Percentiles rank a stretch among this genome's conserved stretches.
These are phyloP conservation scores for Rhabditophanes sp. DNA, from an alignment of 2,888 invertebrate genomes.

Conservation along the genomic window DNA sequence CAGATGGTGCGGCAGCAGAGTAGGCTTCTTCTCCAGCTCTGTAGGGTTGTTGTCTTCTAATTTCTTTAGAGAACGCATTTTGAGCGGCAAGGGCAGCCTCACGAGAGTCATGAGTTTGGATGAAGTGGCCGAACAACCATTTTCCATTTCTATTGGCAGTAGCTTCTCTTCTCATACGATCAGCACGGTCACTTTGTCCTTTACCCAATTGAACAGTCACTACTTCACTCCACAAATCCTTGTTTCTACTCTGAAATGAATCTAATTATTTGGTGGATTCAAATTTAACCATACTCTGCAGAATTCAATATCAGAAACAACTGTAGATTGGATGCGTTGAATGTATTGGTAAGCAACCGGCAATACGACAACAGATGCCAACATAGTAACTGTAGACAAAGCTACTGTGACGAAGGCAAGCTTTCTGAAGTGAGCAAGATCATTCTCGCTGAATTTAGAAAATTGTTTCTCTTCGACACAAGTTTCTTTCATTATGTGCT, in stretches of 20 bases:
- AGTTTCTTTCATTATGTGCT: too few relatives aligned
- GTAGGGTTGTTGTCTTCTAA: slow-evolving; percentile 20
- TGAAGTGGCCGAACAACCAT: slow-evolving; percentile 37
- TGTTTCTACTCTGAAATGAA: slow-evolving; percentile 28
- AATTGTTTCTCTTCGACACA: too few relatives aligned
- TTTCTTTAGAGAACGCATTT: slow-evolving; percentile 11
- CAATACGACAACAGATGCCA: slow-evolving; percentile 34
- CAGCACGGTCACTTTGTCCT: slow-evolving; percentile 18
- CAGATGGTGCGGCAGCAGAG: slow-evolving; percentile 3
- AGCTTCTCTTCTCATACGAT: slow-evolving; percentile 16
- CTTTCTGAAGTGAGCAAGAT: slow-evolving; percentile 18
- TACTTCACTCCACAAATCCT: slow-evolving; percentile 38
- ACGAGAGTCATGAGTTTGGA: slow-evolving; percentile 8
- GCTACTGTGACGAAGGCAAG: slow-evolving; percentile 38
- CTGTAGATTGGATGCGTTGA: slow-evolving; percentile 31
- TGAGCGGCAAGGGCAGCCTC: slow-evolving; percentile 7
- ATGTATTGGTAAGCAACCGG: slow-evolving; percentile 41
- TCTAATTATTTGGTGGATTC: background rate
- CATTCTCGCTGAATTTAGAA: slow-evolving; percentile 14
- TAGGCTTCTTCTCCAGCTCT: slow-evolving; percentile 5
- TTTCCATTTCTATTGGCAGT: slow-evolving; percentile 15
- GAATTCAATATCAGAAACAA: slow-evolving; percentile 33
- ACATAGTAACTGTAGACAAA: slow-evolving; percentile 38
- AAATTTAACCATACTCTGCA: slow-evolving; percentile 21
- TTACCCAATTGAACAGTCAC: slow-evolving; percentile 29